Conservation (phyloP, 2,888 invertebrate species). For the Ceraclea dissimilis region DNA sequence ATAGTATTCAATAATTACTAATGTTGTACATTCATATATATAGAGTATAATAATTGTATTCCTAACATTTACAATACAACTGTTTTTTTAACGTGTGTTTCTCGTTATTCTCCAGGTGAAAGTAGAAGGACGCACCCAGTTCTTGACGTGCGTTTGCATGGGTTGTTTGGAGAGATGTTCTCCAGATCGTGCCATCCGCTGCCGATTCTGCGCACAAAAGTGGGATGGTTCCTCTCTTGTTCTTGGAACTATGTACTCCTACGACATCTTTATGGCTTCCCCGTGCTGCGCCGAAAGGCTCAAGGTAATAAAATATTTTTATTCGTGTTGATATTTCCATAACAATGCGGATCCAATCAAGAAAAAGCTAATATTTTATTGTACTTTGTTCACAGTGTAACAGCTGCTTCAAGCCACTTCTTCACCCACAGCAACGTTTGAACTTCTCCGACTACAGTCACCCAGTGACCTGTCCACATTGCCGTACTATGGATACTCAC, state of each 20-base stretch:
- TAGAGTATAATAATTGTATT: too few relatives aligned
- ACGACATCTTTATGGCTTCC: slow-evolving; percentile 95
- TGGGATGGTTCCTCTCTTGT: slow-evolving; percentile 94
- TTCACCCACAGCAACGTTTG: slow-evolving; percentile 78
- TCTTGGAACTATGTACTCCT: slow-evolving; percentile 96
- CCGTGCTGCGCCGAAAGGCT: slow-evolving; percentile 92
- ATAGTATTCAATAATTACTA: too few relatives aligned
- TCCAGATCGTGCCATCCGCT: slow-evolving; percentile 66
- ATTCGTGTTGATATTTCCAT: neutral
- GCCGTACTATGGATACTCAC: slow-evolving; percentile 84
- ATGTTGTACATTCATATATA: too few relatives aligned
- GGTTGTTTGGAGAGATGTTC: slow-evolving; percentile 81
- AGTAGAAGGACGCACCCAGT: slow-evolving; percentile 84
- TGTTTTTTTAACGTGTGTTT: too few relatives aligned
- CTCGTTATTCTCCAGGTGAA: slow-evolving; percentile 57
- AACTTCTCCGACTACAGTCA: slow-evolving; percentile 93
- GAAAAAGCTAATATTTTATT: neutral
- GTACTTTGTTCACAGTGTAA: slow-evolving; percentile 67
- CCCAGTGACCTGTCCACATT: slow-evolving; percentile 84
- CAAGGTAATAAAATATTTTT: slow-evolving; percentile 52
- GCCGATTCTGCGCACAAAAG: slow-evolving; percentile 75
- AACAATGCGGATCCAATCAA: neutral
- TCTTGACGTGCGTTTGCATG: slow-evolving; percentile 92
- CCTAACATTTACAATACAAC: too few relatives aligned
- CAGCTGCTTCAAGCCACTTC: slow-evolving; percentile 80